Conservation (phyloP, 2,888 invertebrate species). For the Cheilosia impressa region DNA sequence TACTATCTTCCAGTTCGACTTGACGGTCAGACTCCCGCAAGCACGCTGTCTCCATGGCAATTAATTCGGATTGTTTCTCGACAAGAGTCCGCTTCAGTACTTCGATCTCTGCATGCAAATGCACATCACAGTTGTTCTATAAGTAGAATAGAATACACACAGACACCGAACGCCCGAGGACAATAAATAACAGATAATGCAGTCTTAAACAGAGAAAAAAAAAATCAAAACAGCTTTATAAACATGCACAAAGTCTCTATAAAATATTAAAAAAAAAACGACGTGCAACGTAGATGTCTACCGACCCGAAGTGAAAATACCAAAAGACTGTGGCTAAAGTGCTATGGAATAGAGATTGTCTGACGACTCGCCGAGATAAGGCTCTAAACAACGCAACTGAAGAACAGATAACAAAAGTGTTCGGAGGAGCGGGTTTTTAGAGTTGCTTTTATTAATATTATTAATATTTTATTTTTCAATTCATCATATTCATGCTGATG, state of each 20-base stretch:
- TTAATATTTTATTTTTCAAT: constrained; percentile 22
- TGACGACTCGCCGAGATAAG: constrained; percentile 56
- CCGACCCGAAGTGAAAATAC: constrained; percentile 61
- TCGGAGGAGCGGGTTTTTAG: constrained; percentile 27
- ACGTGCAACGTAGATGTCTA: constrained; percentile 29
- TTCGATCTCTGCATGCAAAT: constrained; percentile 94
- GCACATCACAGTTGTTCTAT: constrained; percentile 85
- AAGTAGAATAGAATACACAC: constrained; percentile 68
- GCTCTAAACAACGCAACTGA: constrained; percentile 12
- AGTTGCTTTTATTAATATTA: constrained; percentile 36
- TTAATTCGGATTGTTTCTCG: constrained; percentile 92
- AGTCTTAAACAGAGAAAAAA: constrained; percentile 50
- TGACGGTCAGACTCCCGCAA: constrained; percentile 91
- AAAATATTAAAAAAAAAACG: neutral
- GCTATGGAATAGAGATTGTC: constrained; percentile 49
- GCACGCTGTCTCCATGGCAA: constrained; percentile 94
- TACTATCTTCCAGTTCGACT: constrained; percentile 91
- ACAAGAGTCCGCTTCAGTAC: constrained; percentile 91
- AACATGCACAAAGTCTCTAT: constrained; percentile 34
- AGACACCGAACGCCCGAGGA: constrained; percentile 61
- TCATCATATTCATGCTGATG: constrained; percentile 40
- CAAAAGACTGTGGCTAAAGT: constrained; percentile 59
- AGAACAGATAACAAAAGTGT: constrained; percentile 52
- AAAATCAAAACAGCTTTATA: constrained; percentile 14
- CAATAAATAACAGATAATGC: constrained; percentile 61